These are phyloP conservation scores for Scelioninae gen. 2 DNA, from an alignment of 2,888 invertebrate genomes.

Conservation along the genomic window DNA sequence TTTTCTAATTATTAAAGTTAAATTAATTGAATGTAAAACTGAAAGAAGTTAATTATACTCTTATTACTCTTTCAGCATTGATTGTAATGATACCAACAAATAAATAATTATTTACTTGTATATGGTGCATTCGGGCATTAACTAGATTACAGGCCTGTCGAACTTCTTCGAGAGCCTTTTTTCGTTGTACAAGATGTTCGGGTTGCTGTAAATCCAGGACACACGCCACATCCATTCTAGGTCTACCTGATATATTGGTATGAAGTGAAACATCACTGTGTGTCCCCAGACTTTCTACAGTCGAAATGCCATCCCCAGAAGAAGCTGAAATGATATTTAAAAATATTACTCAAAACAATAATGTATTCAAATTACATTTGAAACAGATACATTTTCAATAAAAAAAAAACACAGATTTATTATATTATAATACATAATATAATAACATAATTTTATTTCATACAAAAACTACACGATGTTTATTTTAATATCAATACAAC, in stretches of 20 bases:
- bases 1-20: too few species aligned
- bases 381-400: too few species aligned
- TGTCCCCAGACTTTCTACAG: conserved; percentile 80
- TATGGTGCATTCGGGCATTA: conserved; percentile 88
- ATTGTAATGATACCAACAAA: too few species aligned
- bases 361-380: too few species aligned
- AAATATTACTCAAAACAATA: not conserved
- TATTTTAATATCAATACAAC: too few species aligned
- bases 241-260: conserved; percentile 76
- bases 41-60: too few species aligned
- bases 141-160: conserved; percentile 86
- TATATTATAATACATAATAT: too few species aligned
- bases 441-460: too few species aligned
- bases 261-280: conserved; percentile 79
- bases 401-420: too few species aligned
- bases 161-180: conserved; percentile 90
- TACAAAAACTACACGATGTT: too few species aligned
- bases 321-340: conserved; percentile 6
- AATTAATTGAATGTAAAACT: too few species aligned
- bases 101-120: conserved; percentile 89
- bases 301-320: conserved; percentile 69
- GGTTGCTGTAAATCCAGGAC: conserved; percentile 87
- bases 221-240: conserved; percentile 92
- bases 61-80: too few species aligned
- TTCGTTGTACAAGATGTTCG: conserved; percentile 84